Evolutionary conservation across 1,140 invertebrate species (phyloP).

Genomic region (Lethrus apterus): DNA sequence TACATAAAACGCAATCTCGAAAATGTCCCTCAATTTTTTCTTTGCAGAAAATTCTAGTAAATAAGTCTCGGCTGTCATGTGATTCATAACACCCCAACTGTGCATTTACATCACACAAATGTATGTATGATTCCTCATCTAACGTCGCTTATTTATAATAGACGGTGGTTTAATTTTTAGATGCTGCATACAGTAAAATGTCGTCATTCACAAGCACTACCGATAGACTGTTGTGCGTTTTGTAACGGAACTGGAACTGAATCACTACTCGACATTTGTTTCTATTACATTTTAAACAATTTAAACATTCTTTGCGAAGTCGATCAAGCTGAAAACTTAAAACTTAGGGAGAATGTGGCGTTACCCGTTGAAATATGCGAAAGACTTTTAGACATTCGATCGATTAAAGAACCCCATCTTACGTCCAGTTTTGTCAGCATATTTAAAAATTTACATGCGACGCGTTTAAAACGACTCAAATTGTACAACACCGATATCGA

Average conservation of each 20-base stretch:
- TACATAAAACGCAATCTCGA: conserved; percentile 8
- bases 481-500: conserved; percentile 63
- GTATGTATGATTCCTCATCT: background rate
- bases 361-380: conserved; percentile 67
- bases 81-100: no score
- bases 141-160: no score
- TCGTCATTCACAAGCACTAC: conserved; percentile 34
- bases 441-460: conserved; percentile 58
- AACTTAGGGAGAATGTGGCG: conserved; percentile 47
- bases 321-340: conserved; percentile 37
- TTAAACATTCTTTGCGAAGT: conserved; percentile 50
- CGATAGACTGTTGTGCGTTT: conserved; percentile 34
- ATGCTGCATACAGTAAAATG: conserved; percentile 36
- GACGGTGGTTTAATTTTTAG: no score
- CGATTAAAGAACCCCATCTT: conserved; percentile 47
- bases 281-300: conserved; percentile 56
- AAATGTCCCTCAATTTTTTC: no score
- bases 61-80: no score
- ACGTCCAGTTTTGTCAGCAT: conserved; percentile 63
- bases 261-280: conserved; percentile 53
- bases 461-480: conserved; percentile 61
- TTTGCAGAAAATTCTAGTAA: no score
- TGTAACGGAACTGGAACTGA: conserved; percentile 34
- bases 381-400: conserved; percentile 55
- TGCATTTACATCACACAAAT: background rate